phyloP scores from a whole-genome alignment of 2,888 invertebrate genomes.

The Apeira syringaria region DNA sequence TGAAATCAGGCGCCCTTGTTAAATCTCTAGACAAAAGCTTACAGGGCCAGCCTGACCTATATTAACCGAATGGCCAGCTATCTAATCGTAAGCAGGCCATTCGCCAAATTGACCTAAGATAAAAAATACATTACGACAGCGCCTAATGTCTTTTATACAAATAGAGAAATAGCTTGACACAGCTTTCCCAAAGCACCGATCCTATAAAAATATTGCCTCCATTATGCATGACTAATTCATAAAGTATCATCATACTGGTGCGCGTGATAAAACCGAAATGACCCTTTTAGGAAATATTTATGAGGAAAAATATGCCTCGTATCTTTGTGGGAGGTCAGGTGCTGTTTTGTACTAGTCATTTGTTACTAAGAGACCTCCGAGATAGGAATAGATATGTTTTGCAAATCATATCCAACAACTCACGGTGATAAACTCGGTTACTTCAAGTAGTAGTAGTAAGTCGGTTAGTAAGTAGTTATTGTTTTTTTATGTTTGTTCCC shows the following conservation, averaged over 20 bases:
- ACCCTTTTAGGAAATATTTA: slow-evolving; percentile 23
- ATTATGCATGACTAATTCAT: slow-evolving; percentile 21
- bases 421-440: no score
- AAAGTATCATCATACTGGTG: slow-evolving; percentile 1
- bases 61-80: background rate
- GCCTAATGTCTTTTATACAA: slow-evolving; percentile 2
- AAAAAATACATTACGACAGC: slow-evolving; percentile 5
- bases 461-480: no score
- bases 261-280: slow-evolving; percentile 16
- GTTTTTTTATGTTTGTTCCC: no score
- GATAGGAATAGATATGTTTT: no score
- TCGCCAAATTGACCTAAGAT: slow-evolving; percentile 5
- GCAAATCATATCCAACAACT: no score
- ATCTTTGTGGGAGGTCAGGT: slow-evolving; percentile 3
- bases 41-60: background rate
- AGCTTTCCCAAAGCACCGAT: background rate
- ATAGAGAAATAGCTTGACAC: slow-evolving; percentile 7
- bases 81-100: background rate
- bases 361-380: no score
- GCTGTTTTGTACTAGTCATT: background rate
- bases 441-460: no score
- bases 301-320: slow-evolving; percentile 12
- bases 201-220: slow-evolving; percentile 14
- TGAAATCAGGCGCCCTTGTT: no score
- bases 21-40: no score